Evolutionary conservation across 2,888 invertebrate genomes (phyloP).

Genomic region (Cenopis cana): DNA sequence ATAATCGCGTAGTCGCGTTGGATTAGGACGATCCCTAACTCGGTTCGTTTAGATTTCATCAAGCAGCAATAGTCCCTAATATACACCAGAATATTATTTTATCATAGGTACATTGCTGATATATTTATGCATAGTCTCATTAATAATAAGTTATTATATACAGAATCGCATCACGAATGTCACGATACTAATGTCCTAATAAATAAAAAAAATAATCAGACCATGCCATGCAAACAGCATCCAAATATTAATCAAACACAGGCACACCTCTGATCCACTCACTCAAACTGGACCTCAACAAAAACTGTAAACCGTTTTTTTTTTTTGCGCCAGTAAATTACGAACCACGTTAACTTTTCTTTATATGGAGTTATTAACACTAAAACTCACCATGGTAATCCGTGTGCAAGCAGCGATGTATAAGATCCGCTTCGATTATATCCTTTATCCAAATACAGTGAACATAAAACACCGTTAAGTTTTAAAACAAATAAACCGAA

Average conservation of each 20-base stretch:
- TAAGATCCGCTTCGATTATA: conserved; percentile 52
- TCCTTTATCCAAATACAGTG: conserved; percentile 42
- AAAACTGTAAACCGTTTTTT: conserved; percentile 23
- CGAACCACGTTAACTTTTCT: conserved; percentile 22
- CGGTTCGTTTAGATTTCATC: no score
- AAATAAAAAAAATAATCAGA: not conserved
- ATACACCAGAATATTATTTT: no score
- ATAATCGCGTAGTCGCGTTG: no score
- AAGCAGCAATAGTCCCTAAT: no score
- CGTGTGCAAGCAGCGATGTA: conserved; percentile 45
- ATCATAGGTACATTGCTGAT: no score
- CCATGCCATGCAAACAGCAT: not conserved
- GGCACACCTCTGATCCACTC: not conserved
- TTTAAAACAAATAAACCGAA: conserved; percentile 47
- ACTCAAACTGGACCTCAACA: conserved; percentile 12
- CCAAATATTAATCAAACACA: conserved; percentile 15
- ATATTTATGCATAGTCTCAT: no score
- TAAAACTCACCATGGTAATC: conserved; percentile 54
- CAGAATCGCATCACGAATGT: no score
- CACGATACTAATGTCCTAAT: no score
- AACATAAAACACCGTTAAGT: conserved; percentile 47
- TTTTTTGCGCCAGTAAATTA: conserved; percentile 37
- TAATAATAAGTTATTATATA: no score
- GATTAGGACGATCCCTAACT: no score
- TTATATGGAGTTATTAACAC: conserved; percentile 17